Conservation (phyloP, 2,797 vertebrate genomes). For the Bradypodion pumilum region DNA sequence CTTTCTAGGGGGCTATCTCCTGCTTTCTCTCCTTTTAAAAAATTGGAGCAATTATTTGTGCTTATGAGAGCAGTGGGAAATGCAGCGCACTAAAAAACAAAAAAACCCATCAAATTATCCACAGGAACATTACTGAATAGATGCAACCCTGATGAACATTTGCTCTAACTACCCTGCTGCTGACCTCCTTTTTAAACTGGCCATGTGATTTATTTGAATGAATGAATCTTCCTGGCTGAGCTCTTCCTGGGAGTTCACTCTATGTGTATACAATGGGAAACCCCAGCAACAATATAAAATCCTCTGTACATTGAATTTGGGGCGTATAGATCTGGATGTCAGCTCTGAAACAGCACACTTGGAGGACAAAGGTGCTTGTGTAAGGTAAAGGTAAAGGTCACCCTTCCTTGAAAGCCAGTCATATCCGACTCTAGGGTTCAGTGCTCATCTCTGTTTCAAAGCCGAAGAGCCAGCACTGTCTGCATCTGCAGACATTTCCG, state of each 20-base stretch:
- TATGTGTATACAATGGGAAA: constrained; percentile 41
- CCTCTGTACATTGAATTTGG: constrained; percentile 7
- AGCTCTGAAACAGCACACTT: constrained; percentile 12
- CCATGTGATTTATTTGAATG: constrained; percentile 53
- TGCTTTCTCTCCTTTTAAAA: constrained; percentile 68
- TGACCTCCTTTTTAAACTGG: constrained; percentile 63
- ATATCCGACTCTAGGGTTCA: too few relatives aligned
- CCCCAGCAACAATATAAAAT: constrained; percentile 36
- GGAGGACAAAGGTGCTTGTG: background rate
- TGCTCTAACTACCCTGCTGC: constrained; percentile 50
- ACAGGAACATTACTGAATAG: constrained; percentile 65
- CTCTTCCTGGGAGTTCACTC: constrained; percentile 13
- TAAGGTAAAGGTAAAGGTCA: too few relatives aligned
- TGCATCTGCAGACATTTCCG: too few relatives aligned
- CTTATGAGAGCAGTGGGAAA: constrained; percentile 66
- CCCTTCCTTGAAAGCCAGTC: too few relatives aligned
- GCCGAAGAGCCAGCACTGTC: too few relatives aligned
- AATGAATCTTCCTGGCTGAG: constrained; percentile 45
- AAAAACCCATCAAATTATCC: constrained; percentile 69
- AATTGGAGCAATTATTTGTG: constrained; percentile 73
- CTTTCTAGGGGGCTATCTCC: constrained; percentile 63
- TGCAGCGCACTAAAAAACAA: constrained; percentile 64
- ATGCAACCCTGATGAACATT: constrained; percentile 53
- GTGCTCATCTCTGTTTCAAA: too few relatives aligned
- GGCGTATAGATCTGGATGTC: background rate